Evolutionary conservation across 2,888 invertebrate genomes (phyloP), one percentile per base, ranked within the genome.

Genomic region (Tipula vernalis): DNA sequence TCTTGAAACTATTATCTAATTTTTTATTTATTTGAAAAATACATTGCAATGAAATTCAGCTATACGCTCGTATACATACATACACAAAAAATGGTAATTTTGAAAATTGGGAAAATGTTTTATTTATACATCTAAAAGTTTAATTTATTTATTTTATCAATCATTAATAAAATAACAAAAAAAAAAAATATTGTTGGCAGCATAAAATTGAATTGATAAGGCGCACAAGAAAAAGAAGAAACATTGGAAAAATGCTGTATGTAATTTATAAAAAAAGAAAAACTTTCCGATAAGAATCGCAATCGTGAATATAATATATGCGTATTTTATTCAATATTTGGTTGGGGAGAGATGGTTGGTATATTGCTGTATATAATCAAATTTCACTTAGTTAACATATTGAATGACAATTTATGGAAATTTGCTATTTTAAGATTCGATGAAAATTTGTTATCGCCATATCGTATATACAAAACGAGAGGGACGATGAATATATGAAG

Each of bases 61-160:
- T 2, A 71, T 4, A n/a, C 6, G 15, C 5, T 5, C 5, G 3
- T 15, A 57, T 41, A 41, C 3, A 57, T 41, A 41, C 3, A 51
- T 15, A 51, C 47, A 51, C 8, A 57, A 18, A 71, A 71, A 71
- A 71, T 71, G 71, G 71, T 71, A 71, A 71, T 12, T 10, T 28
- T 71, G 71, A 71, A 71, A 71, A 71, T 71, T 71, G 71, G 71
- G 28, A 71, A 71, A 71, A 71, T 71, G 71, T 71, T 71, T 71
- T 71, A 71, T 71, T 71, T 71, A 71, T 71, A 71, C 71, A 71
- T 71, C 71, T 18, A 28, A 71, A 71, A 71, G 71, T 71, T 71
- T 71, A 71, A 71, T 71, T 71, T 71, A 71, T 71, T 71, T 71
- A 71, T 71, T 71, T 71, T 71, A 71, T 71, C 71, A 71, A 71